Evolutionary conservation across 2,113 vertebrate genomes (phyloP), one percentile per base, ranked within the genome.

Genomic region (Tachysurus vachellii): DNA sequence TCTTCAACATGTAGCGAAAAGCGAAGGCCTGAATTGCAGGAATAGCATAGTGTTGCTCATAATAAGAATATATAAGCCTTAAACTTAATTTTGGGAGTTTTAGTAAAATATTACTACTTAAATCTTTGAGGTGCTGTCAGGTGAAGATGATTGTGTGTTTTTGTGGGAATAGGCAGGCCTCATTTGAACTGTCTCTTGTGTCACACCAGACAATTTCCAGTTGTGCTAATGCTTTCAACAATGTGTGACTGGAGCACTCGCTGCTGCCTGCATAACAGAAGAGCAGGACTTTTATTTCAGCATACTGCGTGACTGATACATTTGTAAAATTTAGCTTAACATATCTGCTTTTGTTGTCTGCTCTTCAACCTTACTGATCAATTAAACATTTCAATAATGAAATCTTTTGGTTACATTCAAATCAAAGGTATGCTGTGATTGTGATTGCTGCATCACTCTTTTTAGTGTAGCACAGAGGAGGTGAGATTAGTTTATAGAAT

Each of bases 211-310:
- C 85, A n/a, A 71, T 61, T 71, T 36, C 28, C 44, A 31, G 53
- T 31, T n/a, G 36, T 71, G 21, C 36, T 56, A 31, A 50, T 71
- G 64, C 70, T 81, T 80, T 56, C 36, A 71, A 14, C 90, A 91
- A 91, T 91, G 93, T 94, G 93, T 95, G 92, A 93, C 93, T 53
- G 87, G 89, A 92, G 89, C 92, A 93, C 93, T 94, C 92, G 92
- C 91, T 87, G 89, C 75, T 91, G 93, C 90, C 17, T 42, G 90
- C 88, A 91, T 94, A 95, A 95, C 94, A 94, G 92, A 93, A 92
- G 93, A 94, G 94, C 94, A 94, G 93, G 93, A 86, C 92, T 93
- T 61, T 91, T 86, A 73, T 94, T 93, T 94, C 90, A 91, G 93
- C 92, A 92, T 93, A 93, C 91, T 87, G 89, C 92, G 88, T 92